These are phyloP conservation scores for Petrocephalus microphthalmus DNA, from an alignment of 2,113 vertebrate species.

Conservation along the genomic window DNA sequence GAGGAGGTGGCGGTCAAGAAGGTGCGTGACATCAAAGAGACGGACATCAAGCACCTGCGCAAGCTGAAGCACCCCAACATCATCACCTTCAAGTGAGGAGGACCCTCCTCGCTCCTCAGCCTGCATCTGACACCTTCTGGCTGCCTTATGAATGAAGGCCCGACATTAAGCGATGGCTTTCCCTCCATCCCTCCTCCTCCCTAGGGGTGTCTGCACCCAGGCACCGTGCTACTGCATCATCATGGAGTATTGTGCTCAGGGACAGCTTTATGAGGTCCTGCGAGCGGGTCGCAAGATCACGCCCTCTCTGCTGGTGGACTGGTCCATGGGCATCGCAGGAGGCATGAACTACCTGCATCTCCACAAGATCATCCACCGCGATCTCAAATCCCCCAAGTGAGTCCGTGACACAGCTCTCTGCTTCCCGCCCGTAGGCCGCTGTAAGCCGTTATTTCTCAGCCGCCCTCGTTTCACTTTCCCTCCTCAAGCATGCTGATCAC, in stretches of 20 bases:
- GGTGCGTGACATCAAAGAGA: slow-evolving; percentile 88
- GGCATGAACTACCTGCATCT: slow-evolving; percentile 98
- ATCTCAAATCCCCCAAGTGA: slow-evolving; percentile 97
- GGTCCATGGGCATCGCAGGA: slow-evolving; percentile 96
- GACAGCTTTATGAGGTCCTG: slow-evolving; percentile 93
- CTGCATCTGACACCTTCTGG: no score
- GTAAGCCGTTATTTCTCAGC: background rate
- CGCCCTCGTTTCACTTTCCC: background rate
- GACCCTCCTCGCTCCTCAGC: background rate
- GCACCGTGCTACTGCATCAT: slow-evolving; percentile 97
- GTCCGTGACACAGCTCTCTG: slow-evolving; percentile 17
- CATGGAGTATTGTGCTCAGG: slow-evolving; percentile 98
- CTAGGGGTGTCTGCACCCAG: slow-evolving; percentile 93
- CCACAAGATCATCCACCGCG: slow-evolving; percentile 97
- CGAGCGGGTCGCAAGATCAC: slow-evolving; percentile 88
- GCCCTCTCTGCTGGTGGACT: slow-evolving; percentile 87
- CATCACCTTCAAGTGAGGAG: slow-evolving; percentile 85
- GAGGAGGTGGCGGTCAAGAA: slow-evolving; percentile 93
- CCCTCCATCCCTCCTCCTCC: slow-evolving; percentile 10
- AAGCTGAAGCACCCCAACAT: slow-evolving; percentile 94
- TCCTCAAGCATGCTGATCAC: slow-evolving; percentile 89
- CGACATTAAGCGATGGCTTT: background rate
- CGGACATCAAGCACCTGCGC: slow-evolving; percentile 86
- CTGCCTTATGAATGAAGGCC: background rate
- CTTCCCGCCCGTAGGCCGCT: background rate